phyloP scores from a whole-genome alignment of 2,888 invertebrate species.

The Lepidochitona cinerea region DNA sequence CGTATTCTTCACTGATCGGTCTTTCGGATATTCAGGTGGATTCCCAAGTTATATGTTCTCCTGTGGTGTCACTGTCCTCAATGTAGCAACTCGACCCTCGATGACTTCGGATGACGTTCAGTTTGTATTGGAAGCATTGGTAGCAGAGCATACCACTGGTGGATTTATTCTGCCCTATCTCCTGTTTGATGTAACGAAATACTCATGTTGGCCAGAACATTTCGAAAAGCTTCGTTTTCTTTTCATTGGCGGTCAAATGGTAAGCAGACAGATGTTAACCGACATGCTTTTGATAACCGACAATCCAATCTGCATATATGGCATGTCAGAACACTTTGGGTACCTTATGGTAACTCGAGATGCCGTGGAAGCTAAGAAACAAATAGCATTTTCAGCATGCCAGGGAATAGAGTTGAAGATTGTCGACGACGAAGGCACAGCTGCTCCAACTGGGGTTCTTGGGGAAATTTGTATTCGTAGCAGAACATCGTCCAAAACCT shows the following conservation, averaged over 20 bases:
- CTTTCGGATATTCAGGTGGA: conserved; percentile 7
- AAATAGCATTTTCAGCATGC: neutral
- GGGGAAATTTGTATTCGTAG: conserved; percentile 15
- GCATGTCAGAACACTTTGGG: neutral
- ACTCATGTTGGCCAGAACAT: neutral
- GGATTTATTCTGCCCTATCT: conserved; percentile 2
- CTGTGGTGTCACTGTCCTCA: neutral
- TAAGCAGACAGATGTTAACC: neutral
- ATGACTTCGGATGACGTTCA: neutral
- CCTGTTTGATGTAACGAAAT: neutral
- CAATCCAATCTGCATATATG: neutral
- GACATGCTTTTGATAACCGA: neutral
- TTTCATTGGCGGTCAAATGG: neutral
- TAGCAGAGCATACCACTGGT: neutral
- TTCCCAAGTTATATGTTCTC: neutral
- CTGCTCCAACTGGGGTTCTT: neutral
- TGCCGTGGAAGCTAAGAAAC: neutral
- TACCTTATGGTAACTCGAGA: neutral
- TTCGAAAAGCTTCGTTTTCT: neutral
- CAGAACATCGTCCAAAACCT: neutral
- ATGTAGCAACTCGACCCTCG: neutral
- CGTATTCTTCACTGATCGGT: conserved; percentile 9
- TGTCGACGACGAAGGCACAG: neutral
- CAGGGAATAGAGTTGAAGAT: conserved; percentile 8
- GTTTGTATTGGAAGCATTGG: neutral